A percentile compares a stretch with the other conserved stretches of the same genome.
Evolutionary conservation across 2,113 vertebrate species (phyloP).

Genomic region (Microtus richardsoni): DNA sequence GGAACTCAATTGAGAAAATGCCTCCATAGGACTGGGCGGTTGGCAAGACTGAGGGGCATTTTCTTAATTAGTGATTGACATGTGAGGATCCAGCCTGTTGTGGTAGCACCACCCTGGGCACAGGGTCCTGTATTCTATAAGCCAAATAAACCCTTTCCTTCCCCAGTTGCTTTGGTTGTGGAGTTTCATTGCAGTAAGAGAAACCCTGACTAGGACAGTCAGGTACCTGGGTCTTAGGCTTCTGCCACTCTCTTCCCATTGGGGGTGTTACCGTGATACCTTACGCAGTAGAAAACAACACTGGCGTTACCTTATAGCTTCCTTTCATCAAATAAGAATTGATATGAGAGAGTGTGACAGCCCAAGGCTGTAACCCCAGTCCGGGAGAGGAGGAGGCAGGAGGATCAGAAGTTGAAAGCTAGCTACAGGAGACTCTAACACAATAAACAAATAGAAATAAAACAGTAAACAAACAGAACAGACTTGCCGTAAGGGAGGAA

Average conservation of each 20-base stretch:
- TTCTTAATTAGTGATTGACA: not conserved
- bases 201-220: not conserved
- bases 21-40: not conserved
- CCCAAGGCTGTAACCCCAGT: not conserved
- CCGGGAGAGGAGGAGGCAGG: not conserved
- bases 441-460: not conserved
- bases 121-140: not conserved
- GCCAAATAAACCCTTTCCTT: not conserved
- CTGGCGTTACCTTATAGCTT: not conserved
- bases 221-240: not conserved
- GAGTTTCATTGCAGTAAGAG: not conserved
- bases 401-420: not conserved
- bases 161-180: not conserved
- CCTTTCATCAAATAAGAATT: conserved; percentile 2
- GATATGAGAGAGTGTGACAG: not conserved
- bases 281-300: conserved; percentile 19
- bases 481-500: not conserved
- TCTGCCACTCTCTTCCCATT: not conserved
- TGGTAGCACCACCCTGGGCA: not conserved
- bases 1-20: not conserved
- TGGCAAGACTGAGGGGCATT: not conserved
- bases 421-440: not conserved
- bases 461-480: not conserved
- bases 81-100: not conserved
- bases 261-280: not conserved